Evolutionary conservation across 2,888 invertebrate genomes (phyloP).

Genomic region (Tipula lateralis): DNA sequence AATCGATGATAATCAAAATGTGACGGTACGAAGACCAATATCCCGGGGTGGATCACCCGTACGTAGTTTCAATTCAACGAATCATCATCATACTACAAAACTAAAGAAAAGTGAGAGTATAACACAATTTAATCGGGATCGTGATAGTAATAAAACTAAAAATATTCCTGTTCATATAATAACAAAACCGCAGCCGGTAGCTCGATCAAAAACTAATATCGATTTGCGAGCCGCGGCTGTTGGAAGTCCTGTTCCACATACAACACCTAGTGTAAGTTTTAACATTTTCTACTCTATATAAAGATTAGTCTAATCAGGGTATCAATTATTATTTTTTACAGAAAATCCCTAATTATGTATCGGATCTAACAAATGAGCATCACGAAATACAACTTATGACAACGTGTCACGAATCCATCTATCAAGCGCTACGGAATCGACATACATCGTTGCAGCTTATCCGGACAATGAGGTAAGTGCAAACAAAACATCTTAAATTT

Average conservation of each 20-base stretch:
- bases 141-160: slow-evolving; percentile 38
- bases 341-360: slow-evolving; percentile 39
- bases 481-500: not conserved
- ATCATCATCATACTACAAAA: slow-evolving; percentile 29
- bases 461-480: slow-evolving; percentile 37
- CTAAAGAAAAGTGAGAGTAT: slow-evolving; percentile 31
- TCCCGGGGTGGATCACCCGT: slow-evolving; percentile 34
- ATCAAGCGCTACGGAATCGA: slow-evolving; percentile 47
- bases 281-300: not conserved
- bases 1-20: slow-evolving; percentile 43
- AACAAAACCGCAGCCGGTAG: slow-evolving; percentile 41
- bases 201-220: slow-evolving; percentile 47
- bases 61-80: not conserved
- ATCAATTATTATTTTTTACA: slow-evolving; percentile 35
- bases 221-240: slow-evolving; percentile 42
- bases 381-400: slow-evolving; percentile 46
- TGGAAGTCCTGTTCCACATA: slow-evolving; percentile 31
- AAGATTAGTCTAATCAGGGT: too few relatives aligned
- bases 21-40: not conserved
- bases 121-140: slow-evolving; percentile 32
- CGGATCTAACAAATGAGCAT: slow-evolving; percentile 41
- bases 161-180: slow-evolving; percentile 46
- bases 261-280: slow-evolving; percentile 33
- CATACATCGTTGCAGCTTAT: slow-evolving; percentile 47
- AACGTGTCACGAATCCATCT: slow-evolving; percentile 46